Percentiles rank a stretch among this genome's conserved stretches.
These are phyloP conservation scores for Etheostoma cragini DNA, from an alignment of 2,113 vertebrate genomes.

Conservation along the genomic window DNA sequence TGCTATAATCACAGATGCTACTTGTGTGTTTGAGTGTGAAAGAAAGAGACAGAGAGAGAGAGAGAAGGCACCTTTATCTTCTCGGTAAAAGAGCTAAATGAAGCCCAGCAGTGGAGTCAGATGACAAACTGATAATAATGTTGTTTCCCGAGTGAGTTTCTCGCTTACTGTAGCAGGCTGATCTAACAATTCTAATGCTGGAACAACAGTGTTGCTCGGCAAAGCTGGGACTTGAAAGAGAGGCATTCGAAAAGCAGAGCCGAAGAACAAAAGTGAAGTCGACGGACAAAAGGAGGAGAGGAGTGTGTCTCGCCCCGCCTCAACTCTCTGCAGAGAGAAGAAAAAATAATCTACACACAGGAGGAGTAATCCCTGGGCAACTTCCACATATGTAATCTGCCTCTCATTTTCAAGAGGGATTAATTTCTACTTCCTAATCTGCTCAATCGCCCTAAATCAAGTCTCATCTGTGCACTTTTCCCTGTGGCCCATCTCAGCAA, in stretches of 20 bases:
- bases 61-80: slow-evolving; percentile 36
- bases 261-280: slow-evolving; percentile 42
- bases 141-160: slow-evolving; percentile 52
- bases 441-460: slow-evolving; percentile 66
- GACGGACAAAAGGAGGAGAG: slow-evolving; percentile 59
- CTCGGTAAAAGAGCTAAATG: slow-evolving; percentile 59
- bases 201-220: slow-evolving; percentile 38
- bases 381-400: slow-evolving; percentile 76
- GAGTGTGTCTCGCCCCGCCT: slow-evolving; percentile 54
- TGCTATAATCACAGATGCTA: slow-evolving; percentile 39
- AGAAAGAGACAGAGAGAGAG: neutral
- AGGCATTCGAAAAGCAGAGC: slow-evolving; percentile 42
- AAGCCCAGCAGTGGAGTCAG: slow-evolving; percentile 65
- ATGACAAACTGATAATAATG: slow-evolving; percentile 67
- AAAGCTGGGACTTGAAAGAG: slow-evolving; percentile 50
- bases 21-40: slow-evolving; percentile 31
- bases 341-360: slow-evolving; percentile 63
- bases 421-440: slow-evolving; percentile 75
- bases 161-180: slow-evolving; percentile 55
- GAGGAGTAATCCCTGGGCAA: slow-evolving; percentile 65
- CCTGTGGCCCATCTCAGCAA: slow-evolving; percentile 19
- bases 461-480: slow-evolving; percentile 71
- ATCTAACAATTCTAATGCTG: slow-evolving; percentile 60
- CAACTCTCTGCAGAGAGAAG: slow-evolving; percentile 37
- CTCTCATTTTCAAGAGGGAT: slow-evolving; percentile 78